Conservation (phyloP, 2,888 invertebrate species). For the Sclerodermus sp. region DNA sequence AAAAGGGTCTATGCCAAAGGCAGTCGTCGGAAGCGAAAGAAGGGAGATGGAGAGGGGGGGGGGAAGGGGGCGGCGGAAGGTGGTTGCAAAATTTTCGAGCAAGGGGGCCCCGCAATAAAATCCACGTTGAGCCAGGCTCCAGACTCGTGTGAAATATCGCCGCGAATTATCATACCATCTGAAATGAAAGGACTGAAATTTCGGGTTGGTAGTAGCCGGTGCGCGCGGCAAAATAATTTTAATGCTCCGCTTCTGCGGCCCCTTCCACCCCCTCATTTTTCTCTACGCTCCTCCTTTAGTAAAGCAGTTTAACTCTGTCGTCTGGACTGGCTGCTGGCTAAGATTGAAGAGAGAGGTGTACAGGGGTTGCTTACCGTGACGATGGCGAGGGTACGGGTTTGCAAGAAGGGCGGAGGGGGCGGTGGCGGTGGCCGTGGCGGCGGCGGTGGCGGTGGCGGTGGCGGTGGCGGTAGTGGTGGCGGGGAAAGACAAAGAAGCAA, state of each 20-base stretch:
- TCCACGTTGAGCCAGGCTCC: constrained; percentile 47
- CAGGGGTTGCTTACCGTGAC: constrained; percentile 28
- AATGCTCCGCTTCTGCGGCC: constrained; percentile 24
- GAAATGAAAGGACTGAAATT: constrained; percentile 55
- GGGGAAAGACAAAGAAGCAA: constrained; percentile 30
- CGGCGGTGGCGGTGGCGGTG: too few species aligned
- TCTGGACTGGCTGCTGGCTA: constrained; percentile 6
- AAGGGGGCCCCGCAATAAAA: constrained; percentile 35
- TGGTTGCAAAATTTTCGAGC: neutral
- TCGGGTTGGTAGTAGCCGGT: constrained; percentile 34
- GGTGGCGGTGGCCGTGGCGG: too few species aligned
- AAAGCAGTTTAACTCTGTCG: neutral
- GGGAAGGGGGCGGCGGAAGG: too few species aligned
- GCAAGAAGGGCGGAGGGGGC: constrained; percentile 16
- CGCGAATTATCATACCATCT: constrained; percentile 54
- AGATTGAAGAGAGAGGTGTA: constrained; percentile 12
- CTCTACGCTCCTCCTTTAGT: constrained; percentile 1
- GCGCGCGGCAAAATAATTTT: constrained; percentile 50
- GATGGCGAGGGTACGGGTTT: constrained; percentile 31
- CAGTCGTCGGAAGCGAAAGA: too few species aligned
- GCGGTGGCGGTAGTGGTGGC: constrained; percentile 25
- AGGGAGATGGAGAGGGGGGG: too few species aligned
- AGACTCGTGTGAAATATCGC: constrained; percentile 50
- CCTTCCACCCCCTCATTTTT: constrained; percentile 18
- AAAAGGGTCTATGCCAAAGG: too few species aligned